These are phyloP conservation scores for Ctenoplectra terminalis DNA, from an alignment of 1,140 invertebrate genomes.

Conservation along the genomic window DNA sequence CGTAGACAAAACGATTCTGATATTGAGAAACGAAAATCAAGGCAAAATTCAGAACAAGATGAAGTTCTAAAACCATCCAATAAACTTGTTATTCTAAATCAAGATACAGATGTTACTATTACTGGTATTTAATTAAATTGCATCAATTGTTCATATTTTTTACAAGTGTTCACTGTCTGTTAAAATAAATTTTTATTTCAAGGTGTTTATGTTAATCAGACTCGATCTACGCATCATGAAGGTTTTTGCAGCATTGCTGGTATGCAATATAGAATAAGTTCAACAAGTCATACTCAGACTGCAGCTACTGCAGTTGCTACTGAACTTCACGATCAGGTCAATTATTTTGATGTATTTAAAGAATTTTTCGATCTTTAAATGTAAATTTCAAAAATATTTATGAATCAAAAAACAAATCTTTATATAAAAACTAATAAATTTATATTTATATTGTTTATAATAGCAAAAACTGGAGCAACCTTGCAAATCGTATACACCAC, in stretches of 20 bases:
- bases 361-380: conserved; percentile 36
- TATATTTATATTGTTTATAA: conserved; percentile 12
- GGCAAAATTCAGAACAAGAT: conserved; percentile 75
- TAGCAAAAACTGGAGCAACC: conserved; percentile 80
- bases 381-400: not conserved
- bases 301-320: conserved; percentile 89
- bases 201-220: conserved; percentile 90
- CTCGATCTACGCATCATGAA: conserved; percentile 89
- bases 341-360: conserved; percentile 39
- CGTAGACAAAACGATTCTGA: conserved; percentile 84
- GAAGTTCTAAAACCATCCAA: conserved; percentile 80
- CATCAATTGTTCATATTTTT: conserved; percentile 20
- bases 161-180: not conserved
- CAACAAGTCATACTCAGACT: conserved; percentile 90
- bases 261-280: conserved; percentile 91
- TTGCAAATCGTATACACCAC: conserved; percentile 89
- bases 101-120: conserved; percentile 93
- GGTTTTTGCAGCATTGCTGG: conserved; percentile 91
- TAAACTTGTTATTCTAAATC: conserved; percentile 89
- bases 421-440: not conserved
- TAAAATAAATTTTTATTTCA: conserved; percentile 45
- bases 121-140: conserved; percentile 81
- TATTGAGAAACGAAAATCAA: conserved; percentile 85
- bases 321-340: conserved; percentile 84
- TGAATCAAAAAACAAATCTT: not conserved